Percentiles rank a stretch among this genome's conserved stretches.
These are phyloP conservation scores for Drosophila suboccidentalis DNA, from an alignment of 2,888 invertebrate species.

Conservation along the genomic window DNA sequence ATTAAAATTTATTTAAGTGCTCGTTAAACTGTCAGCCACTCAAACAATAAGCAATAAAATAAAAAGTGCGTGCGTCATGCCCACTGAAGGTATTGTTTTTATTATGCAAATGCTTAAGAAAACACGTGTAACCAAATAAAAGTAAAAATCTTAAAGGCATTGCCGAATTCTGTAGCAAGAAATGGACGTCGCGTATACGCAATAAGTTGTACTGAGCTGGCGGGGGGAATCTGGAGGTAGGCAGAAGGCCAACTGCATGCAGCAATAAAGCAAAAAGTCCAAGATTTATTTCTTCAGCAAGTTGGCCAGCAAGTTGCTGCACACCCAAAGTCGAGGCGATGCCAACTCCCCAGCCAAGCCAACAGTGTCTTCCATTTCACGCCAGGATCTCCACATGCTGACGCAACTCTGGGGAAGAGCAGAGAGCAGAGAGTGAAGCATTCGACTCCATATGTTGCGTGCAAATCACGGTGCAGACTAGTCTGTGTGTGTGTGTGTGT, in stretches of 20 bases:
- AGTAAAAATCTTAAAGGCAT: conserved; percentile 49
- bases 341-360: conserved; percentile 42
- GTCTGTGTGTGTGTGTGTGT: conserved; percentile 8
- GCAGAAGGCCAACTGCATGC: conserved; percentile 51
- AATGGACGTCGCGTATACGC: conserved; percentile 56
- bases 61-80: conserved; percentile 61
- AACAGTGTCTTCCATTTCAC: conserved; percentile 52
- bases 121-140: conserved; percentile 68
- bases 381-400: conserved; percentile 43
- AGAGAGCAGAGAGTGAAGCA: conserved; percentile 5
- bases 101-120: conserved; percentile 68
- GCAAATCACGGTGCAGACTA: conserved; percentile 71
- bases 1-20: conserved; percentile 77
- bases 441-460: conserved; percentile 77
- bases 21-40: conserved; percentile 70
- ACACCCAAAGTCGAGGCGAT: conserved; percentile 35
- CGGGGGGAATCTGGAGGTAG: conserved; percentile 15
- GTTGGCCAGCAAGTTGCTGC: conserved; percentile 47
- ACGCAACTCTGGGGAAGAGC: conserved; percentile 33
- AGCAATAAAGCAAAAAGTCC: conserved; percentile 76
- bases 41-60: conserved; percentile 71
- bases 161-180: conserved; percentile 13
- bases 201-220: conserved; percentile 48
- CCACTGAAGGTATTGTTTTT: conserved; percentile 28
- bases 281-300: conserved; percentile 78